phyloP scores from a whole-genome alignment of 2,888 invertebrate genomes.

The Drosophila longiperda region DNA sequence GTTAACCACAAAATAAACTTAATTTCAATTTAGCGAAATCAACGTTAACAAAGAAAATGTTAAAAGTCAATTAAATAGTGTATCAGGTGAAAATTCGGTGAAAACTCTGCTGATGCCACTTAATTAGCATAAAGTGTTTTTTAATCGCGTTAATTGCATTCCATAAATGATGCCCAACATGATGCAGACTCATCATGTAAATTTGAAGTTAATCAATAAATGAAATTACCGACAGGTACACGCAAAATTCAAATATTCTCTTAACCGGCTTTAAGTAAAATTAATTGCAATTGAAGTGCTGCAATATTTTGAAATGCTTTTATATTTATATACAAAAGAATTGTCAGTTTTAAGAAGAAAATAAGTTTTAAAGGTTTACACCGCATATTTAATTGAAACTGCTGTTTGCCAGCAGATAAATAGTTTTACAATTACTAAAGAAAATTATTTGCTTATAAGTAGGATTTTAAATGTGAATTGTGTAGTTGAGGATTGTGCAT shows the following conservation, averaged over 20 bases:
- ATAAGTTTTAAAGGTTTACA: not conserved
- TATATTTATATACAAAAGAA: not conserved
- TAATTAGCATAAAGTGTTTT: conserved; percentile 68
- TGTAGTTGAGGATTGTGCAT: conserved; percentile 1
- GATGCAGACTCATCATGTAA: conserved; percentile 16
- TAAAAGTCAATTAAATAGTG: conserved; percentile 32
- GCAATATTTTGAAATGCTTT: conserved; percentile 7
- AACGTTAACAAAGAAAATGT: conserved; percentile 2
- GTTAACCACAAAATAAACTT: conserved; percentile 22
- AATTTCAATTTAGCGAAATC: not conserved
- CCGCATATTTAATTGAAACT: not conserved
- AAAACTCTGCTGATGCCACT: conserved; percentile 41
- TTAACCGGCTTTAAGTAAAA: conserved; percentile 35
- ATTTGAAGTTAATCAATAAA: conserved; percentile 54
- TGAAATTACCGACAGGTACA: conserved; percentile 64
- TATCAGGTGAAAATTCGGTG: conserved; percentile 16
- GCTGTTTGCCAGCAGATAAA: not conserved
- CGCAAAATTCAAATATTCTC: conserved; percentile 23
- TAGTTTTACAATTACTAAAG: not conserved
- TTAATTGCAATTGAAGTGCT: conserved; percentile 15
- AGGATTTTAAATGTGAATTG: not conserved
- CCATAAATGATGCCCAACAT: conserved; percentile 57
- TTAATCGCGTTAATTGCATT: conserved; percentile 71
- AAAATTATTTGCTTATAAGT: not conserved
- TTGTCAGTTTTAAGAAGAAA: not conserved